Conservation (phyloP, 2,888 invertebrate genomes). For the Odontothrips loti region DNA sequence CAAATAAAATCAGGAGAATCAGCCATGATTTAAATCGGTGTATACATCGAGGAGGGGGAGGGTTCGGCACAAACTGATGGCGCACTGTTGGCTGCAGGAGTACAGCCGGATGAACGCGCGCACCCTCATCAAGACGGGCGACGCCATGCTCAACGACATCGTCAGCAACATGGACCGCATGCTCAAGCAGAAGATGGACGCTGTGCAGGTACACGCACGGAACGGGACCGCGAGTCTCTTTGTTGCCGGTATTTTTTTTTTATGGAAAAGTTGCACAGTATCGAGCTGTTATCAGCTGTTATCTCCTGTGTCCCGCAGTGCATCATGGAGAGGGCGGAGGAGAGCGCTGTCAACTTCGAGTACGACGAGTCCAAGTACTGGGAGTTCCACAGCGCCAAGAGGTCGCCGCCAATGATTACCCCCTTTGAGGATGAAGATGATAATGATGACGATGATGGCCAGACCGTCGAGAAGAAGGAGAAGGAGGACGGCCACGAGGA, state of each 20-base stretch:
- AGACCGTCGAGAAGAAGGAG: slow-evolving; percentile 27
- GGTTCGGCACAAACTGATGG: not conserved
- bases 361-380: slow-evolving; percentile 57
- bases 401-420: no score
- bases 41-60: no score
- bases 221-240: no score
- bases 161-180: slow-evolving; percentile 76
- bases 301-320: slow-evolving; percentile 53
- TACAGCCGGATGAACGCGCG: slow-evolving; percentile 74
- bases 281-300: no score
- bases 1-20: no score
- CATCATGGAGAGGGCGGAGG: slow-evolving; percentile 71
- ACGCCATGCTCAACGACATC: slow-evolving; percentile 71
- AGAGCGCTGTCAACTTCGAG: slow-evolving; percentile 59
- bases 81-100: slow-evolving; percentile 6
- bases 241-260: no score
- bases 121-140: slow-evolving; percentile 75
- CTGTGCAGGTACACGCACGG: slow-evolving; percentile 80
- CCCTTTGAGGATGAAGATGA: no score
- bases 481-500: slow-evolving; percentile 42
- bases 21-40: no score
- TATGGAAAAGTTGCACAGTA: no score
- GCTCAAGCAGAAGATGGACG: slow-evolving; percentile 83
- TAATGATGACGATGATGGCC: no score
- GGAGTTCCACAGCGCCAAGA: slow-evolving; percentile 81